Conservation (phyloP, 2,888 invertebrate species). For the Parasteatoda lunata region DNA sequence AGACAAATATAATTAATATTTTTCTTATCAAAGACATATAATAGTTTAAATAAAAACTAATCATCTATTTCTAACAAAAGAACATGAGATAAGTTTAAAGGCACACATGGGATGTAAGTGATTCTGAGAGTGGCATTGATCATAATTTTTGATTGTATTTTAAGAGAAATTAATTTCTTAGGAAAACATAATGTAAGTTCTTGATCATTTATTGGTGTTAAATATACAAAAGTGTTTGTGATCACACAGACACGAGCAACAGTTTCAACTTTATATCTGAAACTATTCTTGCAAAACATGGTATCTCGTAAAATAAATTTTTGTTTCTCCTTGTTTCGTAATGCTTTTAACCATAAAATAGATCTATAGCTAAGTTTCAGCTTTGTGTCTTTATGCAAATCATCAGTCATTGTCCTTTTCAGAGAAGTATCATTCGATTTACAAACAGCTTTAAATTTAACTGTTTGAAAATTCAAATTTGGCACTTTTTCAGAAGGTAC, state of each 20-base stretch:
- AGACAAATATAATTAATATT: no score
- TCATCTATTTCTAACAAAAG: neutral
- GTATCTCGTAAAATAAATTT: no score
- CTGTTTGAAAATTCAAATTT: no score
- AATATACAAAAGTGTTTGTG: slow-evolving; percentile 9
- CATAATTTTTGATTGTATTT: slow-evolving; percentile 15
- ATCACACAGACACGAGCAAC: slow-evolving; percentile 28
- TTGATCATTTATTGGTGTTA: slow-evolving; percentile 1
- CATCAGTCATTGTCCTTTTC: no score
- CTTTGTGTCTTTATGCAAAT: no score
- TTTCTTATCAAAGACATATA: no score
- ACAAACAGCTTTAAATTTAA: no score
- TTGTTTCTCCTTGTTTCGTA: no score
- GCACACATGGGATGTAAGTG: neutral
- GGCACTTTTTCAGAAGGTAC: neutral
- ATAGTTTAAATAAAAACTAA: no score
- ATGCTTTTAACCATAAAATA: no score
- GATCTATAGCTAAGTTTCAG: no score
- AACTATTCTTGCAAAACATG: neutral
- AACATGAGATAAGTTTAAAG: neutral
- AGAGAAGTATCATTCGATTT: no score
- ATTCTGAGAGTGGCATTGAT: neutral
- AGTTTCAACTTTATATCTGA: neutral
- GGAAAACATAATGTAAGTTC: slow-evolving; percentile 29
- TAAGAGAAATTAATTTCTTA: slow-evolving; percentile 17